Evolutionary conservation across 2,888 invertebrate species (phyloP).

Genomic region (Orthonevra nobilis): DNA sequence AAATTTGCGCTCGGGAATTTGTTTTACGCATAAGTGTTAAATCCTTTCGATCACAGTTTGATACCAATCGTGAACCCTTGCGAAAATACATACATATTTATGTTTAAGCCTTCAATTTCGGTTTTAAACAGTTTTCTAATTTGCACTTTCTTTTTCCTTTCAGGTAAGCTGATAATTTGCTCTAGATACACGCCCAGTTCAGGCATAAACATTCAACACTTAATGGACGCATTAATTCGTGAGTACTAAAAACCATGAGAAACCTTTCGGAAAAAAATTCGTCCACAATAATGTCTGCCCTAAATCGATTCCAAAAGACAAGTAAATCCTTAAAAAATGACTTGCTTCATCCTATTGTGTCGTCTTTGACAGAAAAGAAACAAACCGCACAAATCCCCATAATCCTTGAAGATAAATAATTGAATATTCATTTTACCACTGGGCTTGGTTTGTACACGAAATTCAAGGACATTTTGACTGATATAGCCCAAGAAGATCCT

Average conservation of each 20-base stretch:
- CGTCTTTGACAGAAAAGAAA: neutral
- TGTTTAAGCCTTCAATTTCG: slow-evolving; percentile 25
- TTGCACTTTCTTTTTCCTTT: slow-evolving; percentile 29
- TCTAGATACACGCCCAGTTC: slow-evolving; percentile 33
- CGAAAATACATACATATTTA: slow-evolving; percentile 6
- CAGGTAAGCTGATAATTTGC: slow-evolving; percentile 68
- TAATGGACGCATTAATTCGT: slow-evolving; percentile 11
- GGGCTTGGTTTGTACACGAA: slow-evolving; percentile 6
- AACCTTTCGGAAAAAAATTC: neutral
- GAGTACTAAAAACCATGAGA: slow-evolving; percentile 43
- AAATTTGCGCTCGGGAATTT: no score
- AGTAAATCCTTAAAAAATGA: slow-evolving; percentile 39
- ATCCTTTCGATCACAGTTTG: no score
- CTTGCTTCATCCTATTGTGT: neutral
- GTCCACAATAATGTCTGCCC: slow-evolving; percentile 31
- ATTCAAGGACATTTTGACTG: slow-evolving; percentile 28
- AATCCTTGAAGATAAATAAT: slow-evolving; percentile 55
- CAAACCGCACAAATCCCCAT: slow-evolving; percentile 27
- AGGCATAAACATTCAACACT: slow-evolving; percentile 2
- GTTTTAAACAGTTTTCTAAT: slow-evolving; percentile 2
- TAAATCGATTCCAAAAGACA: slow-evolving; percentile 40
- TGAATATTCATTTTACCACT: slow-evolving; percentile 44
- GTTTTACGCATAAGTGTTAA: no score
- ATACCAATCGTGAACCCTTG: slow-evolving; percentile 17
- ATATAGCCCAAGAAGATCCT: slow-evolving; percentile 45